Evolutionary conservation across 2,113 vertebrate genomes (phyloP).

Genomic region (Ctenomys sociabilis): DNA sequence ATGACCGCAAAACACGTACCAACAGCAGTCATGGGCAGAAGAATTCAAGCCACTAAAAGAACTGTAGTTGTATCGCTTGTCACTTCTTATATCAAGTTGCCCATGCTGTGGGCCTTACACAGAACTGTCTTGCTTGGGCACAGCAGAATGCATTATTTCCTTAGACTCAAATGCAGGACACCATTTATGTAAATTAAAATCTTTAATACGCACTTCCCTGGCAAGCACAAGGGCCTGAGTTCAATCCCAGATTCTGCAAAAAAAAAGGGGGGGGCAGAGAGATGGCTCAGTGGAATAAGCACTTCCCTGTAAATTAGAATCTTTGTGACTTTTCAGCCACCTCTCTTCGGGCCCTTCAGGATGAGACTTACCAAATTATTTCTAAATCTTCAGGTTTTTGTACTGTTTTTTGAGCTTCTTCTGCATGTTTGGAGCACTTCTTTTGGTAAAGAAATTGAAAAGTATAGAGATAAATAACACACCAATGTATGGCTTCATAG

Average conservation of each 20-base stretch:
- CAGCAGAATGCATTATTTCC: neutral
- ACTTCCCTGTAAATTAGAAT: no score
- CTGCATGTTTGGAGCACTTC: slow-evolving; percentile 26
- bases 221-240: no score
- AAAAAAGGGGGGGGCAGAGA: no score
- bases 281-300: no score
- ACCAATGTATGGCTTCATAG: slow-evolving; percentile 17
- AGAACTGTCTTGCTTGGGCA: neutral
- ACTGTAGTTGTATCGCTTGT: neutral
- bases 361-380: neutral
- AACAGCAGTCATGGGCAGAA: neutral
- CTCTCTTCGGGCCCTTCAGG: neutral
- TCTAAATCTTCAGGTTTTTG: slow-evolving; percentile 18
- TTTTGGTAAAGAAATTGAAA: neutral
- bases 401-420: neutral
- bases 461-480: slow-evolving; percentile 55
- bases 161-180: neutral
- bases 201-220: no score
- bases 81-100: neutral
- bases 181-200: neutral
- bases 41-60: neutral
- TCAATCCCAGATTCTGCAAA: no score
- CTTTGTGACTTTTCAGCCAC: neutral
- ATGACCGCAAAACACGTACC: neutral
- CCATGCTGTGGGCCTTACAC: accelerated